Percentiles rank a stretch among this genome's conserved stretches.
Conservation (phyloP, 2,888 invertebrate species). For the Bruchidius siliquastri region DNA sequence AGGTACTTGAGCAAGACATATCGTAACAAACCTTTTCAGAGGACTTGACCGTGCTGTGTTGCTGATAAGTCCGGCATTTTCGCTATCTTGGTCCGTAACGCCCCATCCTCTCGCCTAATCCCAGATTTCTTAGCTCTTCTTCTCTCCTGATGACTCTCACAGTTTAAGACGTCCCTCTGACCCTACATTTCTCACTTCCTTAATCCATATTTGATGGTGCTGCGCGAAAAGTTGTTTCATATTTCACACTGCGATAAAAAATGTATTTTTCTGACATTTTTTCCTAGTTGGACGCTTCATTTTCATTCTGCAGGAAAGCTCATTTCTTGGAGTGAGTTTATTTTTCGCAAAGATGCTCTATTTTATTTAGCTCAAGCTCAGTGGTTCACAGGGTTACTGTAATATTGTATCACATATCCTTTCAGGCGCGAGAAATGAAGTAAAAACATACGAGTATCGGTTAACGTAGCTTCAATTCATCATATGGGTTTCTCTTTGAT, state of each 20-base stretch:
- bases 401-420: too few relatives aligned
- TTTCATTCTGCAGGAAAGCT: background rate
- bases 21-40: background rate
- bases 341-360: background rate
- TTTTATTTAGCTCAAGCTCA: background rate
- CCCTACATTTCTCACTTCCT: background rate
- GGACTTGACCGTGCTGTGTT: background rate
- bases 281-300: background rate
- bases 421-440: too few relatives aligned
- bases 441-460: too few relatives aligned
- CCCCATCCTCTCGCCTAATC: background rate
- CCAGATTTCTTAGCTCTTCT: background rate
- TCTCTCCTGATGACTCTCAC: background rate
- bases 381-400: too few relatives aligned
- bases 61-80: background rate
- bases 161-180: background rate
- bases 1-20: background rate
- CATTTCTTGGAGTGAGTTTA: background rate
- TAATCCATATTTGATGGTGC: background rate
- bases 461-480: too few relatives aligned
- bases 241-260: background rate
- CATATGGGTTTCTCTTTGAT: too few relatives aligned
- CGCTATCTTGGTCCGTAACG: background rate
- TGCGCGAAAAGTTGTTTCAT: background rate
- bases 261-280: background rate